A percentile compares a stretch with the other conserved stretches of the same genome.
phyloP scores from a whole-genome alignment of 2,797 vertebrate species.

The Nyctalus aviator region DNA sequence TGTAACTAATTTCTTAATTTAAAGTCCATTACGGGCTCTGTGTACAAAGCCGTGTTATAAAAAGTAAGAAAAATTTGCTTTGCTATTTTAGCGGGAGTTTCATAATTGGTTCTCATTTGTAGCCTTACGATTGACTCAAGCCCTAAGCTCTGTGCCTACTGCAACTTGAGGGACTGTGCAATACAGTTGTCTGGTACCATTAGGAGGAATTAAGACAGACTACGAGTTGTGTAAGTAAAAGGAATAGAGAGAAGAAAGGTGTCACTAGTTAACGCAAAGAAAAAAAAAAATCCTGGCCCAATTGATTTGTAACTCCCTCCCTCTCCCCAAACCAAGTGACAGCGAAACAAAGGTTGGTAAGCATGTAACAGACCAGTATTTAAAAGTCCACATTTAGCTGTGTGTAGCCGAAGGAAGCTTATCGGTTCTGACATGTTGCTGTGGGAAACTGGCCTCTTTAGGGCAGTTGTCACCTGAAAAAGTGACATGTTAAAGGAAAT shows the following conservation, averaged over 20 bases:
- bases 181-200: slow-evolving; percentile 81
- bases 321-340: slow-evolving; percentile 73
- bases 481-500: slow-evolving; percentile 85
- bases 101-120: slow-evolving; percentile 79
- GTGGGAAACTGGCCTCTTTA: slow-evolving; percentile 83
- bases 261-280: slow-evolving; percentile 83
- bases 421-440: slow-evolving; percentile 83
- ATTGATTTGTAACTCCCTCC: slow-evolving; percentile 82
- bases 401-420: slow-evolving; percentile 67
- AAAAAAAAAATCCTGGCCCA: slow-evolving; percentile 75
- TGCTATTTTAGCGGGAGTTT: slow-evolving; percentile 69
- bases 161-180: slow-evolving; percentile 53
- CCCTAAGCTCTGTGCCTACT: slow-evolving; percentile 70
- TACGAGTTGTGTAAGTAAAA: slow-evolving; percentile 78
- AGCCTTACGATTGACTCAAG: slow-evolving; percentile 81
- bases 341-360: slow-evolving; percentile 86
- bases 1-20: slow-evolving; percentile 85
- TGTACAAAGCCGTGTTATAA: slow-evolving; percentile 69
- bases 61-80: slow-evolving; percentile 69
- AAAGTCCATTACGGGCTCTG: slow-evolving; percentile 78
- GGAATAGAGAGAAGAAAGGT: slow-evolving; percentile 72
- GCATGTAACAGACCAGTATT: slow-evolving; percentile 70
- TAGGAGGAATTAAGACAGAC: slow-evolving; percentile 80
- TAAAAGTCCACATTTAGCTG: slow-evolving; percentile 78
- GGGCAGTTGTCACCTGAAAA: slow-evolving; percentile 81